Conservation (phyloP, 2,797 vertebrate genomes). For the Ceryle rudis region DNA sequence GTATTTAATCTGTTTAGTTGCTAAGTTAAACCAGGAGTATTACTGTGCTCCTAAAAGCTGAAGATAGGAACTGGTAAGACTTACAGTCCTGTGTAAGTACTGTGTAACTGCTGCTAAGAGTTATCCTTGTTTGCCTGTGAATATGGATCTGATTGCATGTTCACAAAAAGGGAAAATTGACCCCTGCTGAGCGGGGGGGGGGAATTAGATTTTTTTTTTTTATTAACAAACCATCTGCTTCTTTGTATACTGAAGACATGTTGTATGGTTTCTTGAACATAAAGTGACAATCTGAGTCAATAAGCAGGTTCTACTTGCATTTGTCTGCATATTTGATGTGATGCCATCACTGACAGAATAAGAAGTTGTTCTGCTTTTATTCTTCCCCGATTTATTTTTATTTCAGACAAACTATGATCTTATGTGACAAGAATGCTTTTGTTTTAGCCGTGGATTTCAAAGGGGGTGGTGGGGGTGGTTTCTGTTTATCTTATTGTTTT, state of each 20-base stretch:
- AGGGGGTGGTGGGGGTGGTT: neutral
- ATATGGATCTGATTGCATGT: neutral
- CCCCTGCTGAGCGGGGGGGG: neutral
- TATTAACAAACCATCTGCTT: constrained; percentile 27
- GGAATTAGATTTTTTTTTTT: neutral
- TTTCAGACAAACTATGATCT: neutral
- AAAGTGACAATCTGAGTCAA: neutral
- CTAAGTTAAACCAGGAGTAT: neutral
- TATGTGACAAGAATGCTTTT: constrained; percentile 30
- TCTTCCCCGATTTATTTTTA: constrained; percentile 10
- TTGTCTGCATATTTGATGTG: neutral
- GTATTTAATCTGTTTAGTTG: neutral
- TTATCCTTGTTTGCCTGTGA: neutral
- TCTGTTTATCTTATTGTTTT: constrained; percentile 26
- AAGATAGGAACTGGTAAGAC: neutral
- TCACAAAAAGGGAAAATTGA: constrained; percentile 48
- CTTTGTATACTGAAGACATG: neutral
- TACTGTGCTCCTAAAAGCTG: neutral
- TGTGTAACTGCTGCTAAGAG: neutral
- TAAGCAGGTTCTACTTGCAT: neutral
- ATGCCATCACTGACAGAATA: neutral
- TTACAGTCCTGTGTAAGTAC: neutral
- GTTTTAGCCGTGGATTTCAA: neutral
- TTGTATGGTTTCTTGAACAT: constrained; percentile 24
- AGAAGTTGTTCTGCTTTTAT: neutral